phyloP scores from a whole-genome alignment of 1,140 invertebrate genomes.

The Papilio helenus region DNA sequence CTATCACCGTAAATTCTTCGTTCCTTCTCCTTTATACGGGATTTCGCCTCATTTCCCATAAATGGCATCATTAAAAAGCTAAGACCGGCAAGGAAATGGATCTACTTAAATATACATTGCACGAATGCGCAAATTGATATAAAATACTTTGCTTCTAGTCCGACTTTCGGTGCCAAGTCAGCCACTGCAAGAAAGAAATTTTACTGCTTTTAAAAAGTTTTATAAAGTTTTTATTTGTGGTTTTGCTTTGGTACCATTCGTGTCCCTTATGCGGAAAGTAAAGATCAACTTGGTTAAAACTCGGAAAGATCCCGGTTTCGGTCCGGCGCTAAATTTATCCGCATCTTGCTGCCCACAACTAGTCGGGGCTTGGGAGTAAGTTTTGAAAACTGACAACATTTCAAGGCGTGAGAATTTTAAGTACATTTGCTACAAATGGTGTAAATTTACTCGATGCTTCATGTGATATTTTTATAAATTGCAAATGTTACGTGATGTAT shows the following conservation, averaged over 20 bases:
- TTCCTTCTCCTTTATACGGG: conserved; percentile 63
- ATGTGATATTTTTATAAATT: background rate
- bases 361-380: background rate
- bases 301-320: conserved; percentile 10
- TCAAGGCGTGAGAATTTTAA: background rate
- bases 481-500: background rate
- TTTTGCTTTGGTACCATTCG: conserved; percentile 13
- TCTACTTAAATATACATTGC: conserved; percentile 77
- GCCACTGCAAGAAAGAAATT: conserved; percentile 32
- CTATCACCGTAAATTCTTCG: conserved; percentile 58
- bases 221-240: conserved; percentile 38
- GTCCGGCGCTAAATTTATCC: conserved; percentile 31
- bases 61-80: conserved; percentile 76
- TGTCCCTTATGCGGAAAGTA: conserved; percentile 36
- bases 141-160: conserved; percentile 73
- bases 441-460: background rate
- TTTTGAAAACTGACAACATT: conserved; percentile 24
- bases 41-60: conserved; percentile 61
- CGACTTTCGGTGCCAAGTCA: conserved; percentile 54
- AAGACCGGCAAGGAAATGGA: conserved; percentile 61
- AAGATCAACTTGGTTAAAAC: conserved; percentile 31
- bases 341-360: background rate
- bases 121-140: conserved; percentile 79
- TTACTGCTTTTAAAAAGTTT: conserved; percentile 37
- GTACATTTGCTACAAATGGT: background rate